phyloP scores from a whole-genome alignment of 2,113 vertebrate genomes.

The Seriola dumerili region DNA sequence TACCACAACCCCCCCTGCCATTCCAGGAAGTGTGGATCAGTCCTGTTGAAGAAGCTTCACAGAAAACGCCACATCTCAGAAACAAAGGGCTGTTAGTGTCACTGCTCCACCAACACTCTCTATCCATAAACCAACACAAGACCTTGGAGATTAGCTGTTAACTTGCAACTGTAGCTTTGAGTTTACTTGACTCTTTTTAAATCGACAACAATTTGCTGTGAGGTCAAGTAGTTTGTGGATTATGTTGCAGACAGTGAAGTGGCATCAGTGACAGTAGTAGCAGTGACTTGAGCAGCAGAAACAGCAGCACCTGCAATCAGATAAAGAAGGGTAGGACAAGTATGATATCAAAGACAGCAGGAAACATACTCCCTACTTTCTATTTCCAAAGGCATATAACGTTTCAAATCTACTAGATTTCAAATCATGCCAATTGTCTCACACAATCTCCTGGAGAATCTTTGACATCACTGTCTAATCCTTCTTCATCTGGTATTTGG shows the following conservation, averaged over 20 bases:
- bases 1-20: slow-evolving; percentile 61
- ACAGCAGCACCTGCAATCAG: slow-evolving; percentile 40
- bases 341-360: slow-evolving; percentile 49
- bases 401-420: not conserved
- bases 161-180: not conserved
- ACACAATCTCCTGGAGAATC: slow-evolving; percentile 46
- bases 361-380: slow-evolving; percentile 1
- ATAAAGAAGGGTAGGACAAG: slow-evolving; percentile 48
- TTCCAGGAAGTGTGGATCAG: slow-evolving; percentile 72
- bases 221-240: slow-evolving; percentile 26
- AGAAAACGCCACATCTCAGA: slow-evolving; percentile 63
- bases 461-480: slow-evolving; percentile 53
- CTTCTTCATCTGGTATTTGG: slow-evolving; percentile 55
- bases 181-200: not conserved
- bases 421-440: not conserved
- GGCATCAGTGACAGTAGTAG: slow-evolving; percentile 57
- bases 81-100: slow-evolving; percentile 61
- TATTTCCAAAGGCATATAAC: not conserved
- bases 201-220: not conserved
- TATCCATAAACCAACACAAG: slow-evolving; percentile 20
- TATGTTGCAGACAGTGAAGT: slow-evolving; percentile 47
- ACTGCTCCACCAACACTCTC: slow-evolving; percentile 52
- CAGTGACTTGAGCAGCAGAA: slow-evolving; percentile 47
- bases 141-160: not conserved
- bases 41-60: slow-evolving; percentile 67